A percentile compares a stretch with the other conserved stretches of the same genome.
Conservation (phyloP, 2,888 invertebrate genomes). For the Apamea anceps region DNA sequence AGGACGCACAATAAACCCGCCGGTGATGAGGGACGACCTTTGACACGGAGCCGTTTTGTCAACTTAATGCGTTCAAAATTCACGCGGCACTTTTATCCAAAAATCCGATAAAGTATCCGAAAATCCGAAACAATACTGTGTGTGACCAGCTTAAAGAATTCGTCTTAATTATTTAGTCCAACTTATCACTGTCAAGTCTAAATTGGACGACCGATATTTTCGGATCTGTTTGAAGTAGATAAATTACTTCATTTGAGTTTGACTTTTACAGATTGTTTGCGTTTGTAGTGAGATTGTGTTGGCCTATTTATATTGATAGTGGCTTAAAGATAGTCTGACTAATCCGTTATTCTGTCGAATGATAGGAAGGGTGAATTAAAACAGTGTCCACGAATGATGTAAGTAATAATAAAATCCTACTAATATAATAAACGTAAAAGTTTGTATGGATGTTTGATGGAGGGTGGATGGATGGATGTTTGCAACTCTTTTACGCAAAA, state of each 20-base stretch:
- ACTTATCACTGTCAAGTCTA: constrained; percentile 77
- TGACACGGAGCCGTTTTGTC: constrained; percentile 72
- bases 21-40: constrained; percentile 66
- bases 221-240: constrained; percentile 61
- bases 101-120: constrained; percentile 55
- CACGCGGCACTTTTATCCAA: constrained; percentile 57
- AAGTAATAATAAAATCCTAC: background rate
- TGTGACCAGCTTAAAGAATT: constrained; percentile 61
- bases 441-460: too few relatives aligned
- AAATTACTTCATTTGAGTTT: constrained; percentile 44
- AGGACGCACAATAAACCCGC: constrained; percentile 66
- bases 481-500: too few relatives aligned
- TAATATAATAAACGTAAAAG: too few relatives aligned
- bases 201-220: constrained; percentile 64
- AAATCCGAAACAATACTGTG: constrained; percentile 60
- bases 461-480: too few relatives aligned
- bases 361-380: background rate
- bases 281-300: background rate
- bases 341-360: background rate
- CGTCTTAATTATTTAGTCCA: constrained; percentile 66
- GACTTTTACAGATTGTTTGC: constrained; percentile 40
- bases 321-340: background rate
- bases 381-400: too few relatives aligned
- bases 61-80: constrained; percentile 72
- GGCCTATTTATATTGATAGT: constrained; percentile 1